Evolutionary conservation across 2,888 invertebrate species (phyloP).

Genomic region (Clostera curtula): DNA sequence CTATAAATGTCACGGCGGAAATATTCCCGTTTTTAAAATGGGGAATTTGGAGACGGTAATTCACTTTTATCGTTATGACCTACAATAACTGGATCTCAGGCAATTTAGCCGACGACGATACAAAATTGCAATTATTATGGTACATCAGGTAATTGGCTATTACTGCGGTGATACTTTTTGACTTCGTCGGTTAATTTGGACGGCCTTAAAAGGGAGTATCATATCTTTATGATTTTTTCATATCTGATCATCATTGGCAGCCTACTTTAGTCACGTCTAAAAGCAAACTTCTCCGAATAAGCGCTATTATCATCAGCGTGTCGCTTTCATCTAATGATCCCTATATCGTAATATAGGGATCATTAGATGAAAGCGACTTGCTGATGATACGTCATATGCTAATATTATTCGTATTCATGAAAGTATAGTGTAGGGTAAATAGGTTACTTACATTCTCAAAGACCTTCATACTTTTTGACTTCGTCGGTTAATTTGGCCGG

Average conservation of each 20-base stretch:
- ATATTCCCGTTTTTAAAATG: constrained; percentile 11
- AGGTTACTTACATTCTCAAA: no score
- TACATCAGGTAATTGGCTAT: constrained; percentile 29
- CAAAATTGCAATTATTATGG: constrained; percentile 32
- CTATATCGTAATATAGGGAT: no score
- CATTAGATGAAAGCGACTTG: no score
- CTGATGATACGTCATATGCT: no score
- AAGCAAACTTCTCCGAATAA: no score
- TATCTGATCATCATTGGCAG: no score
- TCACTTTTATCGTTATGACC: constrained; percentile 39
- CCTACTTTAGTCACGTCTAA: no score
- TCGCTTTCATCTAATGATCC: no score
- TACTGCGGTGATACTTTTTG: constrained; percentile 22
- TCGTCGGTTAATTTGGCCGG: constrained; percentile 13
- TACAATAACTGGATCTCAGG: constrained; percentile 36
- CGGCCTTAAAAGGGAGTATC: constrained; percentile 8
- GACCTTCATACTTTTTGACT: constrained; percentile 21
- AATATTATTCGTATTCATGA: no score
- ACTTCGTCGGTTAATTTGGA: constrained; percentile 14
- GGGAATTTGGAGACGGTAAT: constrained; percentile 29
- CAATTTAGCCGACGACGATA: constrained; percentile 29
- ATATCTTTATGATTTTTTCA: background rate
- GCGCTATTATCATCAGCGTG: no score
- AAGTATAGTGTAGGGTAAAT: no score
- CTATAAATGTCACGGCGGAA: constrained; percentile 7